Evolutionary conservation across 2,113 vertebrate genomes (phyloP), one percentile per base, ranked within the genome.

Genomic region (Prunella himalayana): DNA sequence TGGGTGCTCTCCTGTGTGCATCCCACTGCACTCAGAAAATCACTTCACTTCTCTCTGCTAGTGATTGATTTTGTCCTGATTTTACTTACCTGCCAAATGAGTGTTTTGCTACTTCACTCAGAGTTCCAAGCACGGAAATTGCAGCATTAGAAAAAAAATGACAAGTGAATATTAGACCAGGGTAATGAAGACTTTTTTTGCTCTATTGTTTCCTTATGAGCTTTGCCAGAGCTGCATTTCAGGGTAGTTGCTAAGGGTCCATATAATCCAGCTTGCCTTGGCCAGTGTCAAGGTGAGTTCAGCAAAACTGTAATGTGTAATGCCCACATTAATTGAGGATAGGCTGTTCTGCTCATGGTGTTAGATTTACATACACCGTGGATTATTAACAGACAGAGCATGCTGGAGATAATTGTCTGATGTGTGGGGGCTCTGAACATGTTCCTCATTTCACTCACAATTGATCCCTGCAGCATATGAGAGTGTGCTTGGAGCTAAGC

Each of bases 391-490:
- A 80, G 24, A 51, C 22, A 64, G 44, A 65, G 5, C 11, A 63
- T 15, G 24, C 24, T 90, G 84, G 27, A 87, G 5, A 60, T 42
- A 68, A 53, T 70, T 6, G 13, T 83, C 51, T n/a, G 49, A 28
- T 35, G 30, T 70, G 11, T 57, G 25, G 9, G 17, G 10, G 2
- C 28, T 82, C 63, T 65, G 35, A 72, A 69, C 1, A 0, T 16
- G 1, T 53, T 88, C 23, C 16, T 83, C 0, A 0, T 86, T 83
- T 80, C 51, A 44, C 19, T 85, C 30, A 54, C 5, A 9, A 14
- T 44, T 39, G 39, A 64, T 76, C 45, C 23, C 35, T 18, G 11
- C 0, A 0, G 11, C 5, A 0, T 13, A 30, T n/a, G 33, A 53
- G 27, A 8, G 17, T 39, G 15, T 69, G 37, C 45, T 72, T 42